Conservation (phyloP, 1,140 invertebrate species). For the Drosophila leontia region DNA sequence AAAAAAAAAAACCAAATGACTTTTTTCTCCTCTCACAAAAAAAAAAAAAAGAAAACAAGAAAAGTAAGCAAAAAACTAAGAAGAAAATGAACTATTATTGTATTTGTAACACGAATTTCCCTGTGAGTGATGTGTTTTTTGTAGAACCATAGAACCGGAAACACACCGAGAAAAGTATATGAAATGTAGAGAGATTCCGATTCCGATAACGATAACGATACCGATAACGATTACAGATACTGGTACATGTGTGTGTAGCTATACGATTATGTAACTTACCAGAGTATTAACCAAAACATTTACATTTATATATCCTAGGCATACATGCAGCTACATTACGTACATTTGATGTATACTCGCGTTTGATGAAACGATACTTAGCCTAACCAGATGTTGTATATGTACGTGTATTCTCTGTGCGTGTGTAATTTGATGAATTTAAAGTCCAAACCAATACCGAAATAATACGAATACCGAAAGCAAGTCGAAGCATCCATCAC, state of each 20-base stretch:
- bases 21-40: slow-evolving; percentile 66
- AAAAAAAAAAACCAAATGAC: slow-evolving; percentile 51
- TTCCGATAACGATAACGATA: slow-evolving; percentile 10
- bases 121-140: slow-evolving; percentile 39
- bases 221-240: slow-evolving; percentile 23
- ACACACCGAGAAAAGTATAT: not conserved
- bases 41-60: not conserved
- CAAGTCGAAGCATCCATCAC: slow-evolving; percentile 3
- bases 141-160: slow-evolving; percentile 28
- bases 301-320: slow-evolving; percentile 12
- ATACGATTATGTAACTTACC: slow-evolving; percentile 45
- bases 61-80: slow-evolving; percentile 6
- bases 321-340: slow-evolving; percentile 20
- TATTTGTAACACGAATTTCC: slow-evolving; percentile 51
- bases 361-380: slow-evolving; percentile 39
- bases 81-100: slow-evolving; percentile 39
- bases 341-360: slow-evolving; percentile 53
- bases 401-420: slow-evolving; percentile 40
- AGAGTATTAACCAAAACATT: slow-evolving; percentile 60
- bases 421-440: slow-evolving; percentile 43
- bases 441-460: slow-evolving; percentile 3
- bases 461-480: not conserved
- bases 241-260: slow-evolving; percentile 42
- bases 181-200: slow-evolving; percentile 18
- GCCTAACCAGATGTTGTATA: slow-evolving; percentile 47